phyloP scores from a whole-genome alignment of 2,797 vertebrate genomes.

The Anguilla marmorata region DNA sequence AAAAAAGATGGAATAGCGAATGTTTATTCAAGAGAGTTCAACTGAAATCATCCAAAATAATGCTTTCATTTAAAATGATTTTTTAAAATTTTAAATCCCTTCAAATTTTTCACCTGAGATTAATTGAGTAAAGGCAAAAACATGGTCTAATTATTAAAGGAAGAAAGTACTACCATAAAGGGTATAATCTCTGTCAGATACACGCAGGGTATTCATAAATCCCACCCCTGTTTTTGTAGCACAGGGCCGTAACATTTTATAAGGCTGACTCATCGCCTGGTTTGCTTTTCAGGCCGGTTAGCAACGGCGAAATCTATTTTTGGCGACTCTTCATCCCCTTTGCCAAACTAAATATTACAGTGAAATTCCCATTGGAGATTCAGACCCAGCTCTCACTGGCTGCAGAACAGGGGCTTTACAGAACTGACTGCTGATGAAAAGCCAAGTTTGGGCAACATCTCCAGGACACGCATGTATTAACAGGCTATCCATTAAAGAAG shows the following conservation, averaged over 20 bases:
- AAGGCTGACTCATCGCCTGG: slow-evolving; percentile 58
- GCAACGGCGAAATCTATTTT: slow-evolving; percentile 49
- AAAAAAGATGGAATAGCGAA: not conserved
- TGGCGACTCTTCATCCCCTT: slow-evolving; percentile 37
- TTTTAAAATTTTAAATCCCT: not conserved
- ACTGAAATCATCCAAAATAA: not conserved
- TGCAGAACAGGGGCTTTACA: not conserved
- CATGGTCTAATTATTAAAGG: not conserved
- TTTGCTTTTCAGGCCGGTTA: slow-evolving; percentile 44
- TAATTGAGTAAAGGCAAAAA: not conserved
- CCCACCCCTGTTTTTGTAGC: slow-evolving; percentile 52
- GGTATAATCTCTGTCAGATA: slow-evolving; percentile 20
- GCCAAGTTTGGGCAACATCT: not conserved
- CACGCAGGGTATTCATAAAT: slow-evolving; percentile 15
- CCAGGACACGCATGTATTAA: not conserved
- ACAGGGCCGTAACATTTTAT: slow-evolving; percentile 63
- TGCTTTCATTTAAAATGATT: not conserved
- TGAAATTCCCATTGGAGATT: slow-evolving; percentile 23
- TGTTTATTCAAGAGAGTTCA: not conserved
- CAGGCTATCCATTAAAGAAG: not conserved
- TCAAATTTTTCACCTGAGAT: not conserved
- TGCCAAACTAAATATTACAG: slow-evolving; percentile 37
- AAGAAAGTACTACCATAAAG: slow-evolving; percentile 32
- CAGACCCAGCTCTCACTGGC: slow-evolving; percentile 21
- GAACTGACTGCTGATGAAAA: not conserved